Evolutionary conservation across 2,888 invertebrate genomes (phyloP).

Genomic region (Phymatocera aterrima): DNA sequence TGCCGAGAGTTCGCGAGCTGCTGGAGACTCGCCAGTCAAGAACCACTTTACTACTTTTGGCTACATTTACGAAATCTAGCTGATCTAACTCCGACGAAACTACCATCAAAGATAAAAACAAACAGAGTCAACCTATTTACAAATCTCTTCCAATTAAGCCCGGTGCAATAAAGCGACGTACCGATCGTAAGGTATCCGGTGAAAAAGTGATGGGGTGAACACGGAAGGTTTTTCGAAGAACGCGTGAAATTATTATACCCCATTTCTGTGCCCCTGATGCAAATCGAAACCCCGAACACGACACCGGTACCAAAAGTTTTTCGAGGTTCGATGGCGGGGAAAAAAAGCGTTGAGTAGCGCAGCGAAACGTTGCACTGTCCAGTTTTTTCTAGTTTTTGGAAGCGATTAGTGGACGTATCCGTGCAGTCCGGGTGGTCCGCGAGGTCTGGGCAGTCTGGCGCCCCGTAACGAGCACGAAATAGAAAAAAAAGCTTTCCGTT

Average conservation of each 20-base stretch:
- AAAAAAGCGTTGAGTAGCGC: constrained; percentile 10
- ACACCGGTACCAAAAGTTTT: neutral
- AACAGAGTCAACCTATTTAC: neutral
- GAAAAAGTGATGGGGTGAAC: neutral
- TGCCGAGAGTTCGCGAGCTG: neutral
- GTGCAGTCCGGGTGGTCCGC: constrained; percentile 52
- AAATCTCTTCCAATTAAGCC: no score
- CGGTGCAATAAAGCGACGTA: no score
- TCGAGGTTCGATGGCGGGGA: neutral
- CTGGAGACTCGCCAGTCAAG: constrained; percentile 54
- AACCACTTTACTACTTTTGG: constrained; percentile 44
- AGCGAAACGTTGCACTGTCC: neutral
- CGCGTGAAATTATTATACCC: neutral
- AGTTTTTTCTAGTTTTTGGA: constrained; percentile 54
- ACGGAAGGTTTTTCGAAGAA: neutral
- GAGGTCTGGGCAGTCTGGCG: constrained; percentile 62
- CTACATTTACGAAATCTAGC: neutral
- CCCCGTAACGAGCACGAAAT: constrained; percentile 62
- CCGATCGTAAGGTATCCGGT: neutral
- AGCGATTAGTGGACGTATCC: constrained; percentile 63
- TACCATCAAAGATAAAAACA: neutral
- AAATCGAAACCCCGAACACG: neutral
- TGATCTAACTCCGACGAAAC: neutral
- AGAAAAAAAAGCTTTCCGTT: constrained; percentile 50
- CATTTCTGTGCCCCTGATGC: neutral